These are phyloP conservation scores for Macroramphosus scolopax DNA, from an alignment of 2,797 vertebrate genomes.

Conservation along the genomic window DNA sequence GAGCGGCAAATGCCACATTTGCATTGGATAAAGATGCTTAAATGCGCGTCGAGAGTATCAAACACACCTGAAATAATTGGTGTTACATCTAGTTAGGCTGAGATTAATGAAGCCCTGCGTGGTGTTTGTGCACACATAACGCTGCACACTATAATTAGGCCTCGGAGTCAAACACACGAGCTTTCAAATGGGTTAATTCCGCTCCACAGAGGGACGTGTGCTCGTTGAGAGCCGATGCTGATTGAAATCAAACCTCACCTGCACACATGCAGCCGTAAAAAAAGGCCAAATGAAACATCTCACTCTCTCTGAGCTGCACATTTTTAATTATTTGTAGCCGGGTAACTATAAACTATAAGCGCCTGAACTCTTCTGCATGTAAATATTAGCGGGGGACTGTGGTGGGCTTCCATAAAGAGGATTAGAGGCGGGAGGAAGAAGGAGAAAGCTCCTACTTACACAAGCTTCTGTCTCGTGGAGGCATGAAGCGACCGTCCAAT, in stretches of 20 bases:
- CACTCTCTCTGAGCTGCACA: too few species aligned
- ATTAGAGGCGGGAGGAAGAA: slow-evolving; percentile 24
- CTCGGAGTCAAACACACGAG: slow-evolving; percentile 39
- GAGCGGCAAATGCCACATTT: slow-evolving; percentile 64
- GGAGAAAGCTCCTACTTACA: slow-evolving; percentile 10
- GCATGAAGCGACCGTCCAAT: too few species aligned
- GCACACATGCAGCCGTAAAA: too few species aligned
- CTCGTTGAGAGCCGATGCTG: slow-evolving; percentile 47
- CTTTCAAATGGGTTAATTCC: slow-evolving; percentile 25
- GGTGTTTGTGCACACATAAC: slow-evolving; percentile 33
- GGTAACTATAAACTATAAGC: slow-evolving; percentile 27
- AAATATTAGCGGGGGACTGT: slow-evolving; percentile 30
- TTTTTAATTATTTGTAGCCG: slow-evolving; percentile 47
- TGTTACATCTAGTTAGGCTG: slow-evolving; percentile 19
- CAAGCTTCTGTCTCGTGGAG: slow-evolving; percentile 7
- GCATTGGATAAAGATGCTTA: slow-evolving; percentile 41
- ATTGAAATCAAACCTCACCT: slow-evolving; percentile 42
- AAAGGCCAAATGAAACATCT: too few species aligned
- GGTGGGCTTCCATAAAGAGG: slow-evolving; percentile 37
- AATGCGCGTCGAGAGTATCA: slow-evolving; percentile 25
- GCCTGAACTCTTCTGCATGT: slow-evolving; percentile 18
- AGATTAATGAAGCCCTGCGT: slow-evolving; percentile 43
- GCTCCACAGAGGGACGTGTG: slow-evolving; percentile 39
- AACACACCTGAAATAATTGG: slow-evolving; percentile 41
- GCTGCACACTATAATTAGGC: slow-evolving; percentile 54